These are phyloP conservation scores for Eulithis prunata DNA, from an alignment of 2,888 invertebrate species.

Conservation along the genomic window DNA sequence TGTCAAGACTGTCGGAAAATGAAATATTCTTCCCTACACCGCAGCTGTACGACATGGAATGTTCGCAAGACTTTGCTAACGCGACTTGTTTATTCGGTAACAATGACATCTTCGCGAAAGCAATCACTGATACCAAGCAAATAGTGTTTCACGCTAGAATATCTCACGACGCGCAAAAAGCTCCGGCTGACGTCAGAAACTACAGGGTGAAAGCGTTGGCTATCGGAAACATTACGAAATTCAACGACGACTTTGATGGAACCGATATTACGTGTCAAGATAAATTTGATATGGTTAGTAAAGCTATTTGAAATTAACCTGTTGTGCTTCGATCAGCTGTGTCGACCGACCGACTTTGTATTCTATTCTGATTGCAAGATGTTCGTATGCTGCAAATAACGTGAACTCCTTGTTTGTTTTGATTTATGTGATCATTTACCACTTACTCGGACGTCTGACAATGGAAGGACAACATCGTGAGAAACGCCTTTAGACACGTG, in stretches of 20 bases:
- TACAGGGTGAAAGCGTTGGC: slow-evolving; percentile 69
- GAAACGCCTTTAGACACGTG: slow-evolving; percentile 12
- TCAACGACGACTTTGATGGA: slow-evolving; percentile 59
- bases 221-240: slow-evolving; percentile 52
- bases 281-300: slow-evolving; percentile 61
- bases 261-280: slow-evolving; percentile 67
- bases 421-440: slow-evolving; percentile 7
- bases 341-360: slow-evolving; percentile 19
- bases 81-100: slow-evolving; percentile 68
- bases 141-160: slow-evolving; percentile 61
- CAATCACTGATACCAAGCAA: slow-evolving; percentile 53
- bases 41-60: slow-evolving; percentile 74
- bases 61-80: slow-evolving; percentile 66
- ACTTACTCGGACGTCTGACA: slow-evolving; percentile 1
- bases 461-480: slow-evolving; percentile 19
- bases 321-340: slow-evolving; percentile 15
- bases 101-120: slow-evolving; percentile 61
- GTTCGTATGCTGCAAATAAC: not conserved
- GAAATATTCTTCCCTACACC: slow-evolving; percentile 86
- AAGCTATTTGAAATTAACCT: slow-evolving; percentile 14
- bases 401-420: slow-evolving; percentile 5
- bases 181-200: slow-evolving; percentile 56
- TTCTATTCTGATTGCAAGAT: slow-evolving; percentile 2
- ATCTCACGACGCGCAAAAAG: slow-evolving; percentile 60
- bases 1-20: slow-evolving; percentile 82